phyloP scores from a whole-genome alignment of 2,888 invertebrate species.

The Lasius fuliginosus region DNA sequence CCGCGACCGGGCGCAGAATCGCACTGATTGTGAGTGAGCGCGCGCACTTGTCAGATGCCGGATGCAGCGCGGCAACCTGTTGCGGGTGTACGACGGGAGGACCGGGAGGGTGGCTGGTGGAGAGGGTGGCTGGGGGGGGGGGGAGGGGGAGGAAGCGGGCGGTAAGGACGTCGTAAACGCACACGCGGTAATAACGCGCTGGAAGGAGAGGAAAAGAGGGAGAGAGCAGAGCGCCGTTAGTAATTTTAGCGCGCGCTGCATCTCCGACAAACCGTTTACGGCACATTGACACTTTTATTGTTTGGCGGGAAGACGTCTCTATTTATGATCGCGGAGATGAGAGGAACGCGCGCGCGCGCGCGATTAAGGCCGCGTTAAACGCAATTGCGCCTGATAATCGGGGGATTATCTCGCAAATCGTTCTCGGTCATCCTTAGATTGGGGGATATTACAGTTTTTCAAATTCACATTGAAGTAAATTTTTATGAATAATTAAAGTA shows the following conservation, averaged over 20 bases:
- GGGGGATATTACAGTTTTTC: background rate
- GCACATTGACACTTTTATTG: slow-evolving; percentile 65
- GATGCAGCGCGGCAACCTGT: slow-evolving; percentile 75
- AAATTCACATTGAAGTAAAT: background rate
- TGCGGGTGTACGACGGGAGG: slow-evolving; percentile 62
- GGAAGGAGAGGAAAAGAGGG: slow-evolving; percentile 46
- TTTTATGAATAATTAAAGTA: background rate
- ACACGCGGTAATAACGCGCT: slow-evolving; percentile 76
- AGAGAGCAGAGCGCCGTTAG: slow-evolving; percentile 66
- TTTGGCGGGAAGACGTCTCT: slow-evolving; percentile 47
- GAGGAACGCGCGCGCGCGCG: background rate
- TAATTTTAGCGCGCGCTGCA: slow-evolving; percentile 70
- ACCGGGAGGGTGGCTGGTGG: too few species aligned
- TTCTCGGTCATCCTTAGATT: background rate
- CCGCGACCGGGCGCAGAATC: slow-evolving; percentile 64
- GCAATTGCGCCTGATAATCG: slow-evolving; percentile 51
- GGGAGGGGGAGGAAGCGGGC: slow-evolving; percentile 13
- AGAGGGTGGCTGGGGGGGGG: too few species aligned
- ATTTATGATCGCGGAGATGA: slow-evolving; percentile 36
- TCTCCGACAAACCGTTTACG: slow-evolving; percentile 53
- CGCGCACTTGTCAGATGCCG: slow-evolving; percentile 73
- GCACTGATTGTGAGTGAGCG: slow-evolving; percentile 54
- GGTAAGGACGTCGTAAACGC: slow-evolving; percentile 77
- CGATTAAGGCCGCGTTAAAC: slow-evolving; percentile 59
- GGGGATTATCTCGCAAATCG: slow-evolving; percentile 41